phyloP scores from a whole-genome alignment of 2,888 invertebrate genomes.

The Gibbula magus region DNA sequence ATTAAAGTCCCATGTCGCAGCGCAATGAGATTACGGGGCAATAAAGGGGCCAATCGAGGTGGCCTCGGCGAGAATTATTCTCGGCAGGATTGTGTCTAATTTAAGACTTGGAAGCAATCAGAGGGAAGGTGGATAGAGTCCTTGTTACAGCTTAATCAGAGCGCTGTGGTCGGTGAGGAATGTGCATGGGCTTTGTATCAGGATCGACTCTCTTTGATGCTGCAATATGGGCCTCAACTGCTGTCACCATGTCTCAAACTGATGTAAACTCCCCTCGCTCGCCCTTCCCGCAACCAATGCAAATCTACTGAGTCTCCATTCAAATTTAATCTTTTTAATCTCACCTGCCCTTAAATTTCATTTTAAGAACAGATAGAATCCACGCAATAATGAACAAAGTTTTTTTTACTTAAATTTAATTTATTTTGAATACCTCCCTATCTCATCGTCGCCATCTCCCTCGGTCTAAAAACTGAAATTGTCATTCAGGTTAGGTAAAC shows the following conservation, averaged over 20 bases:
- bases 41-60: conserved; percentile 34
- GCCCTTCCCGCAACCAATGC: background rate
- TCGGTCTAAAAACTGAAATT: no score
- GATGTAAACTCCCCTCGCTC: background rate
- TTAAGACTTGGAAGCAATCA: conserved; percentile 37
- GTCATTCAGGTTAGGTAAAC: no score
- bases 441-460: no score
- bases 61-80: conserved; percentile 32
- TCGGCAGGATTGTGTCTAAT: conserved; percentile 36
- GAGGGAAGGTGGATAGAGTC: conserved; percentile 13
- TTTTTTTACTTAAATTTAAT: background rate
- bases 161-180: background rate
- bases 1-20: conserved; percentile 38
- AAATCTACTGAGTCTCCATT: conserved; percentile 11
- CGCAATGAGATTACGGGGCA: conserved; percentile 36
- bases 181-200: conserved; percentile 3
- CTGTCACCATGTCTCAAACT: conserved; percentile 4
- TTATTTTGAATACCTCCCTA: no score
- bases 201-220: conserved; percentile 4
- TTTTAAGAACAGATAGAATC: background rate
- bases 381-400: background rate
- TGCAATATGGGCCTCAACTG: conserved; percentile 4
- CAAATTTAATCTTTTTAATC: background rate
- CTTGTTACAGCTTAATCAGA: conserved; percentile 5
- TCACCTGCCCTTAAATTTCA: background rate